These are phyloP conservation scores for Mythimna loreyi DNA, from an alignment of 2,888 invertebrate genomes.

Conservation along the genomic window DNA sequence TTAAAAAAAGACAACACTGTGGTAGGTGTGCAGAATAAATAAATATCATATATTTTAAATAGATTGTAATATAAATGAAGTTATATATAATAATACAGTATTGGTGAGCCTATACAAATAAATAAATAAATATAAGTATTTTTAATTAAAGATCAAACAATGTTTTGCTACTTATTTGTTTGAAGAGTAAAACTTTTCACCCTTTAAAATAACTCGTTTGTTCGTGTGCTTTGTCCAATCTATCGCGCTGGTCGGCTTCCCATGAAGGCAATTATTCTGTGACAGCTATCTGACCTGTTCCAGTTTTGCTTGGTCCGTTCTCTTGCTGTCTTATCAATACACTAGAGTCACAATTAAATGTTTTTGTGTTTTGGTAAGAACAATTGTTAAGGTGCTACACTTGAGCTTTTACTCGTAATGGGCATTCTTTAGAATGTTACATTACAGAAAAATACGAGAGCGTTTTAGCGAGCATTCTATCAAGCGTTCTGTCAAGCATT, in stretches of 20 bases:
- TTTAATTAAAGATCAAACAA: constrained; percentile 53
- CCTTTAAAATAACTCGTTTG: constrained; percentile 17
- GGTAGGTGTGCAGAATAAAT: no score
- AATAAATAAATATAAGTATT: neutral
- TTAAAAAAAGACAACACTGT: no score
- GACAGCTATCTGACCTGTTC: constrained; percentile 52
- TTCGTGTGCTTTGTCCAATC: constrained; percentile 33
- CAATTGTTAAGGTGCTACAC: no score
- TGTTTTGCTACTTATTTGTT: constrained; percentile 43
- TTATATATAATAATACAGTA: no score
- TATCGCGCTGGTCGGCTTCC: constrained; percentile 37
- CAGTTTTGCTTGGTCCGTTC: constrained; percentile 36
- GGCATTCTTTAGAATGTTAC: no score
- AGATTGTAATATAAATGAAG: no score
- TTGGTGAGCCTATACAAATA: no score
- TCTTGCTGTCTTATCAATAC: constrained; percentile 48
- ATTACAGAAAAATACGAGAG: no score
- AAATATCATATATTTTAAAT: no score
- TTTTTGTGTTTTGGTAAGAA: constrained; percentile 27
- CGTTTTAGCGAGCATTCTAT: no score
- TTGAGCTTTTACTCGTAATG: no score
- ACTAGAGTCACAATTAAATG: constrained; percentile 27
- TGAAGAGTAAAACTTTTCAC: constrained; percentile 4
- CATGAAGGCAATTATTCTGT: constrained; percentile 54
- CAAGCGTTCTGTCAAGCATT: no score